phyloP scores from a whole-genome alignment of 1,140 invertebrate species.

The Macrostomum lignano region DNA sequence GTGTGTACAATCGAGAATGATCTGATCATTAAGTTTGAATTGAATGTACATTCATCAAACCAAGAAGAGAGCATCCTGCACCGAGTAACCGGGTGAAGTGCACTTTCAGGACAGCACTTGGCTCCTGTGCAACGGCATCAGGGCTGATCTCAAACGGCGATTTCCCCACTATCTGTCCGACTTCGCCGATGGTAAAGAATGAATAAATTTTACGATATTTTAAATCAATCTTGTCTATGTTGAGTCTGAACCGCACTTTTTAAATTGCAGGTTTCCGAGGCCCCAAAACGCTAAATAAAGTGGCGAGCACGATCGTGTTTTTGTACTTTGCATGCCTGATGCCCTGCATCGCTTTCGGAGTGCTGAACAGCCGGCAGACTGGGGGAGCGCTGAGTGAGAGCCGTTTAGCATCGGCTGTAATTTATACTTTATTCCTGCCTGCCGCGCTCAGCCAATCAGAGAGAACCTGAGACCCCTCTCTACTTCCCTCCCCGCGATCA shows the following conservation, averaged over 20 bases:
- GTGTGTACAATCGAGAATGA: too few species aligned
- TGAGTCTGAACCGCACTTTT: too few species aligned
- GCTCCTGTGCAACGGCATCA: conserved; percentile 27
- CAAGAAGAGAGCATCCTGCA: too few species aligned
- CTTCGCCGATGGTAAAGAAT: conserved; percentile 29
- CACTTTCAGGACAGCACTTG: conserved; percentile 20
- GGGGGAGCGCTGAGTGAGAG: conserved; percentile 35
- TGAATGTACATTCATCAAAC: too few species aligned
- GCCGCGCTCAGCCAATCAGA: too few species aligned
- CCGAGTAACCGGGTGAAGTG: too few species aligned
- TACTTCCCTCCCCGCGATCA: too few species aligned
- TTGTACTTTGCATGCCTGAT: conserved; percentile 39
- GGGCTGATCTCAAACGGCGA: conserved; percentile 29
- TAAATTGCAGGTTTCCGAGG: conserved; percentile 26
- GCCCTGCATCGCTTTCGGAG: conserved; percentile 38
- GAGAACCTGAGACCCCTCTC: too few species aligned
- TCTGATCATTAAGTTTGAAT: too few species aligned
- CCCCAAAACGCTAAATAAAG: conserved; percentile 31
- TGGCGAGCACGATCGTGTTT: conserved; percentile 35
- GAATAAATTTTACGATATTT: neutral
- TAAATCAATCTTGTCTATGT: neutral
- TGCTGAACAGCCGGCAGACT: conserved; percentile 37
- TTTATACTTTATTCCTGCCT: too few species aligned
- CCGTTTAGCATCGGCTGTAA: too few species aligned
- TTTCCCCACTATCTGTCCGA: conserved; percentile 32